These are phyloP conservation scores for Pangasianodon hypophthalmus DNA, from an alignment of 2,113 vertebrate species.

Conservation along the genomic window DNA sequence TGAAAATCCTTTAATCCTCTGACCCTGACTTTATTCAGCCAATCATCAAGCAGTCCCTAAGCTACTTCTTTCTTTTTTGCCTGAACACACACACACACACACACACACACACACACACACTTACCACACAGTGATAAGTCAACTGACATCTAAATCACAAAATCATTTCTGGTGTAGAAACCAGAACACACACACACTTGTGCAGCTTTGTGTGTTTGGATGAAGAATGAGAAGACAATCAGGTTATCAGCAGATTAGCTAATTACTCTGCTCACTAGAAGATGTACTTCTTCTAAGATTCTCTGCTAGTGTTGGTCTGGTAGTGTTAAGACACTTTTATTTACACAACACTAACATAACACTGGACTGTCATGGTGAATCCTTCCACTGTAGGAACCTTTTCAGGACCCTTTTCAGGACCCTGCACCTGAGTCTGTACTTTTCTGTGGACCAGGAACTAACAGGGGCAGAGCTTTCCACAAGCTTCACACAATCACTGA, in stretches of 20 bases:
- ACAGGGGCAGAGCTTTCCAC: not conserved
- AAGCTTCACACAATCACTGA: not conserved
- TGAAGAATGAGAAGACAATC: not conserved
- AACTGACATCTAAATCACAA: not conserved
- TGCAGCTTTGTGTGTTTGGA: not conserved
- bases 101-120: conserved; percentile 12
- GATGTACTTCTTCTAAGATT: not conserved
- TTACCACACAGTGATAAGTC: not conserved
- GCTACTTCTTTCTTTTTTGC: conserved; percentile 72
- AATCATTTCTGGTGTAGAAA: not conserved
- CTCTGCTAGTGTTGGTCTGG: not conserved
- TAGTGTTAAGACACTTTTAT: not conserved
- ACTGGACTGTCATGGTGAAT: not conserved
- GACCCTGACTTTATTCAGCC: conserved; percentile 70
- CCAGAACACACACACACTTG: not conserved
- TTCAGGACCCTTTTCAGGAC: not conserved
- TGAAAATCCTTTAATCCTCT: conserved; percentile 92
- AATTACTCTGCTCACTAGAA: not conserved
- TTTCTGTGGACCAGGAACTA: not conserved
- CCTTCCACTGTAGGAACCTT: too few relatives aligned
- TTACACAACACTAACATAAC: not conserved
- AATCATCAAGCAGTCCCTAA: conserved; percentile 76
- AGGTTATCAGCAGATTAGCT: not conserved
- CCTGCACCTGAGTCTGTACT: not conserved
- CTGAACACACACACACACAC: not conserved